phyloP scores from a whole-genome alignment of 1,140 invertebrate species.

The Apis mellifera region Amel_HAv3.1 CM009939.2:8383501-8384000 shows the following conservation, averaged over 20 bases:
- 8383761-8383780: neutral
- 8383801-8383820: neutral
- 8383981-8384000: too few relatives aligned
- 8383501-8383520: neutral
- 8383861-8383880: neutral
- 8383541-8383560: conserved; percentile 23
- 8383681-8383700: conserved; percentile 42
- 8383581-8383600: conserved; percentile 18
- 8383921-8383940: neutral
- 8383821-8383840: neutral
- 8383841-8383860: neutral
- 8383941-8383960: neutral
- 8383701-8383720: conserved; percentile 30
- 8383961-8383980: neutral
- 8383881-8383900: too few relatives aligned
- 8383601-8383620: conserved; percentile 23
- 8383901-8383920: neutral
- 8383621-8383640: conserved; percentile 10
- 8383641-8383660: conserved; percentile 38
- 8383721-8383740: conserved; percentile 24
- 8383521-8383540: neutral
- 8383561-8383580: conserved; percentile 14
- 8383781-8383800: neutral
- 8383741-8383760: conserved; percentile 20
- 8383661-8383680: conserved; percentile 39